Conservation (phyloP, 2,888 invertebrate genomes). For the Argyresthia albistria region DNA sequence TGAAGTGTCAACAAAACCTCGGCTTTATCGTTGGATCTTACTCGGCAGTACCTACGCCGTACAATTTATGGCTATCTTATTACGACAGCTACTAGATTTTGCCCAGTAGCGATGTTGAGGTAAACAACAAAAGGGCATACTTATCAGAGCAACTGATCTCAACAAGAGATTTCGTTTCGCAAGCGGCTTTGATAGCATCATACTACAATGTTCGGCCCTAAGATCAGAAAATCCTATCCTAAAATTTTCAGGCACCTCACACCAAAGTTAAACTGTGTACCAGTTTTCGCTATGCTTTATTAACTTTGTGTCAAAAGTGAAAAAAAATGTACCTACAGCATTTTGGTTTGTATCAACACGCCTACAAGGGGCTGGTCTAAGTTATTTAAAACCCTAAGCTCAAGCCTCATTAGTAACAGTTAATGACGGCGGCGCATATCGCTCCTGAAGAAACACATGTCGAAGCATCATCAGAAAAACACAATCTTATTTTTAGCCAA, state of each 20-base stretch:
- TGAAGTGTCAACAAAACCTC: constrained; percentile 44
- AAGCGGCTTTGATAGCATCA: constrained; percentile 22
- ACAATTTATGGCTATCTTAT: constrained; percentile 50
- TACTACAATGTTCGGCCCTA: constrained; percentile 14
- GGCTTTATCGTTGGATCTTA: constrained; percentile 51
- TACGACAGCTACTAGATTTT: constrained; percentile 57
- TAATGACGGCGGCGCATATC: constrained; percentile 62
- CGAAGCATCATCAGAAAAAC: constrained; percentile 13
- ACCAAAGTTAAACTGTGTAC: constrained; percentile 22
- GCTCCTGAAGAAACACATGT: constrained; percentile 28
- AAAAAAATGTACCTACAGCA: constrained; percentile 36
- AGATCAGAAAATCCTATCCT: background rate
- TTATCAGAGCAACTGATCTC: no score
- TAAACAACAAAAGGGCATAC: background rate
- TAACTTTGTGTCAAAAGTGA: constrained; percentile 49
- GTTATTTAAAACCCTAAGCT: constrained; percentile 67
- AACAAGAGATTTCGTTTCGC: constrained; percentile 10
- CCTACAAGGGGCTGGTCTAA: constrained; percentile 46
- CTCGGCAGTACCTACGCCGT: constrained; percentile 42
- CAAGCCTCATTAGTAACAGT: constrained; percentile 68
- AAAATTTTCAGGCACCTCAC: background rate
- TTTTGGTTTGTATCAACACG: constrained; percentile 29
- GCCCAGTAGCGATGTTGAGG: constrained; percentile 22
- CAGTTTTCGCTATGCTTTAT: constrained; percentile 53
- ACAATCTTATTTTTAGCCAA: background rate